Base-by-base conservation (phyloP, 2,888 invertebrate species). In the Gortyna flavago region DNA sequence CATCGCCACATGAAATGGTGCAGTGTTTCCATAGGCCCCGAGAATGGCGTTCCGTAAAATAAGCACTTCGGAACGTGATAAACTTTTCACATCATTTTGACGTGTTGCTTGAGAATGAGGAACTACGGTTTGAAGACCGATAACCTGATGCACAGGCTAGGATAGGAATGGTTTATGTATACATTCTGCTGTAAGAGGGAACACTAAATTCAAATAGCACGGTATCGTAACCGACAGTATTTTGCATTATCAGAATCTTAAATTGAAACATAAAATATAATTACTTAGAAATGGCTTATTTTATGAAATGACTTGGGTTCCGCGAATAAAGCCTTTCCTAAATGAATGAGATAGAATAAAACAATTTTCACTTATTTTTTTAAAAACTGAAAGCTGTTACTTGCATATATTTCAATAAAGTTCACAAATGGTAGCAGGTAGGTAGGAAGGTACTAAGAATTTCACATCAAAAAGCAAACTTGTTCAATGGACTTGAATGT, bases 31-130 rank as follows among this genome's bases (percentile, higher is more conserved):
- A 65, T 54, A 41, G 64, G 72, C 59, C 68, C 48, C 44, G n/a
- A 48, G 67, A 86, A 81, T 81, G 68, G 78, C 75, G 79, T 81
- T 79, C 38, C 59, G 54, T 79, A 65, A 77, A 80, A 87, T 79
- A 77, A 73, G 71, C 38, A 79, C 83, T 87, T 87, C 41, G 80
- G 66, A 85, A 79, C 65, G 80, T 74, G 59, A 81, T 87, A 87
- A 87, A 87, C 75, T 83, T 81, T 77, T 41, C 71, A 83, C 86
- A 81, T 80, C 75, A 76, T 87, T 79, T 84, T 75, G 75, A 77
- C 72, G 61, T 78, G 64, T 75, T 65, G 59, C n/a, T 32, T 61
- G 32, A 59, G 65, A 61, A 65, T 59, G 51, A 66, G 35, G 44
- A 71, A 51, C 64, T 66, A 35, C 18, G 32, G 41, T 65, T 72